Conservation (phyloP, 2,797 vertebrate species). For the Syndactyla subalaris region DNA sequence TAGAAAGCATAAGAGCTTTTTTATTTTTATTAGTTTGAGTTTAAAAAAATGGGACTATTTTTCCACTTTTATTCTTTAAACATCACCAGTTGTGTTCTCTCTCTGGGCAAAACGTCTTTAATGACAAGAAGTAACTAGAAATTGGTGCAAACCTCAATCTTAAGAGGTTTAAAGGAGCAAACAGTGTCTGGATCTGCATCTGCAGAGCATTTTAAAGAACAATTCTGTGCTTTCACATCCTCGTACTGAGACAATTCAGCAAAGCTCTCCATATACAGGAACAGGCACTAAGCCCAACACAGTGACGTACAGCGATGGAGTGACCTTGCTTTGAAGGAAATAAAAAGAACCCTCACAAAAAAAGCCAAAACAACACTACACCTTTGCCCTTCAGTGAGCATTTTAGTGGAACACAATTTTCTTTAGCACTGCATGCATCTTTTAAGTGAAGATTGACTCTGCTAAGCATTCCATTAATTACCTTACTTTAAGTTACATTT, state of each 20-base stretch:
- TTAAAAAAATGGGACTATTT: background rate
- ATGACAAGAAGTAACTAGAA: background rate
- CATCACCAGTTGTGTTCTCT: background rate
- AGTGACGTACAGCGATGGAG: background rate
- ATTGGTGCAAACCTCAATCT: rapidly evolving
- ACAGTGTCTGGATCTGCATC: background rate
- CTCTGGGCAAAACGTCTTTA: background rate
- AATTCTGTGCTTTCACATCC: background rate
- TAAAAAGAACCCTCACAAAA: background rate
- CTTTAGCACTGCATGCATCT: background rate
- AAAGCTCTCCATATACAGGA: background rate
- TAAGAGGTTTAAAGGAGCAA: background rate
- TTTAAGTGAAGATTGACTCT: background rate
- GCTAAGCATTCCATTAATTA: background rate
- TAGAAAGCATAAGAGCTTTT: background rate
- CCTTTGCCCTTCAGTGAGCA: background rate
- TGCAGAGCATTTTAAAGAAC: background rate
- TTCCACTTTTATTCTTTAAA: background rate
- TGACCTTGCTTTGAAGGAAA: background rate
- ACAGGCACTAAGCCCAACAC: background rate
- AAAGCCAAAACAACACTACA: background rate
- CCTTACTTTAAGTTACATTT: background rate
- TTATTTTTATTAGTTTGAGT: background rate
- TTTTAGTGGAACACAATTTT: background rate
- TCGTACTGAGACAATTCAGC: rapidly evolving